A percentile compares a stretch with the other conserved stretches of the same genome.
Evolutionary conservation across 92 coral and sea anemone genomes (phyloP).

Genomic region (Pocillopora grandis): DNA sequence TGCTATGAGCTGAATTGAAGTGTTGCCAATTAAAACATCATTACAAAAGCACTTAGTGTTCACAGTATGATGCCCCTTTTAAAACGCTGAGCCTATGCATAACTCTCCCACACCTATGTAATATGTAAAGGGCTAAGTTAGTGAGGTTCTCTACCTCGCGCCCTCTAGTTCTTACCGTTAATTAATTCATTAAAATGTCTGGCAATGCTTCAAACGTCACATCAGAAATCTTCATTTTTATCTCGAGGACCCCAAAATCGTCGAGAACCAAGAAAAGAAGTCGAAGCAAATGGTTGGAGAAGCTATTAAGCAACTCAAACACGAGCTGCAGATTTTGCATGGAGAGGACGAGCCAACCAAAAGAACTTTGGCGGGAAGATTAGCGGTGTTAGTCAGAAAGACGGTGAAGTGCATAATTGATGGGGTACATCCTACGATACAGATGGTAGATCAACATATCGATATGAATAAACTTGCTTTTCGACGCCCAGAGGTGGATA

Average conservation of each 20-base stretch:
- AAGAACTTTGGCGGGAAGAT: slow-evolving; percentile 14
- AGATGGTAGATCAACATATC: slow-evolving; percentile 21
- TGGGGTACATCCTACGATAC: slow-evolving; percentile 22
- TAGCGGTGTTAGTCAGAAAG: slow-evolving; percentile 23
- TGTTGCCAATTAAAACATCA: too few relatives aligned
- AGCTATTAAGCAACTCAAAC: slow-evolving; percentile 15
- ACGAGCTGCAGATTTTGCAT: slow-evolving; percentile 3
- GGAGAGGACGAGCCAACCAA: background rate
- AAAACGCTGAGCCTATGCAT: too few relatives aligned
- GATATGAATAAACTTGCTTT: slow-evolving; percentile 27
- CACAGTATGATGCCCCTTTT: too few relatives aligned
- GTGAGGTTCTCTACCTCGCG: background rate
- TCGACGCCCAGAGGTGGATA: background rate
- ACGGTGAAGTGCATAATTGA: slow-evolving; percentile 42
- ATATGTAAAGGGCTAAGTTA: background rate
- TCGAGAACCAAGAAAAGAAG: background rate
- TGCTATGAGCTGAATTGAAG: too few relatives aligned
- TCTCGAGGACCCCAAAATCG: background rate
- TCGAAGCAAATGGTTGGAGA: background rate
- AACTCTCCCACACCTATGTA: too few relatives aligned
- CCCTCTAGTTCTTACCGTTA: too few relatives aligned
- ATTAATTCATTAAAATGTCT: too few relatives aligned
- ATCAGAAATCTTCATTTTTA: background rate
- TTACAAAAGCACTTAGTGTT: too few relatives aligned
- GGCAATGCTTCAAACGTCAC: too few relatives aligned